A percentile compares a stretch with the other conserved stretches of the same genome.
Evolutionary conservation across 2,797 vertebrate genomes (phyloP).

Genomic region (Anabacerthia variegaticeps): DNA sequence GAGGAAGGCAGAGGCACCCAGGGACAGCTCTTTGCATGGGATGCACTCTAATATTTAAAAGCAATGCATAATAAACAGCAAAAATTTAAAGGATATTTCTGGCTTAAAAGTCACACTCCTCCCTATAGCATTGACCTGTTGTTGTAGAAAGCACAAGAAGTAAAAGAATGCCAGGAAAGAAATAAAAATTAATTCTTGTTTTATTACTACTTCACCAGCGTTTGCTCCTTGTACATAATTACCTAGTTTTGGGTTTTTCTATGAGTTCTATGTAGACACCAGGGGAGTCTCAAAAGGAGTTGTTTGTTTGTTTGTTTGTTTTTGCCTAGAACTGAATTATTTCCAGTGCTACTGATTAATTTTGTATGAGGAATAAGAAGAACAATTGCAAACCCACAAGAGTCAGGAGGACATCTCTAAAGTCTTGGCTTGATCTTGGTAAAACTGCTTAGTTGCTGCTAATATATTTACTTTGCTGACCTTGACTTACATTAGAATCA

Average conservation of each 20-base stretch:
- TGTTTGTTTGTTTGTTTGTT: neutral
- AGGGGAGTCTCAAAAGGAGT: neutral
- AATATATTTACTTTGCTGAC: constrained; percentile 56
- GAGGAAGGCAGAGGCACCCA: neutral
- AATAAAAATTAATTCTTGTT: neutral
- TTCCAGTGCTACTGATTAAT: neutral
- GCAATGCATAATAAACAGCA: neutral
- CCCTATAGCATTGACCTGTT: neutral
- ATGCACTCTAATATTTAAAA: neutral
- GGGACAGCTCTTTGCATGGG: neutral
- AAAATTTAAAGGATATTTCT: neutral
- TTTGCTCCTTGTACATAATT: neutral
- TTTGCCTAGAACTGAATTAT: neutral
- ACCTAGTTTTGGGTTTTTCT: neutral
- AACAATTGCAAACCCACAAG: neutral
- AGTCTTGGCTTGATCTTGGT: constrained; percentile 40
- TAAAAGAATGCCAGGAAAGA: neutral
- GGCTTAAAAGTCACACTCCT: neutral
- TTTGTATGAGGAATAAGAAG: constrained; percentile 19
- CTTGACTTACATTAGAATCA: constrained; percentile 58
- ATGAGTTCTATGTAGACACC: neutral
- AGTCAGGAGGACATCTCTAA: constrained; percentile 5
- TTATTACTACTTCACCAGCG: neutral
- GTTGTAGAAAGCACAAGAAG: neutral
- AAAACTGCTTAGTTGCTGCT: constrained; percentile 45